Percentiles rank a stretch among this genome's conserved stretches.
phyloP scores from a whole-genome alignment of 1,140 invertebrate species.

The Drosophila prosaltans region DNA sequence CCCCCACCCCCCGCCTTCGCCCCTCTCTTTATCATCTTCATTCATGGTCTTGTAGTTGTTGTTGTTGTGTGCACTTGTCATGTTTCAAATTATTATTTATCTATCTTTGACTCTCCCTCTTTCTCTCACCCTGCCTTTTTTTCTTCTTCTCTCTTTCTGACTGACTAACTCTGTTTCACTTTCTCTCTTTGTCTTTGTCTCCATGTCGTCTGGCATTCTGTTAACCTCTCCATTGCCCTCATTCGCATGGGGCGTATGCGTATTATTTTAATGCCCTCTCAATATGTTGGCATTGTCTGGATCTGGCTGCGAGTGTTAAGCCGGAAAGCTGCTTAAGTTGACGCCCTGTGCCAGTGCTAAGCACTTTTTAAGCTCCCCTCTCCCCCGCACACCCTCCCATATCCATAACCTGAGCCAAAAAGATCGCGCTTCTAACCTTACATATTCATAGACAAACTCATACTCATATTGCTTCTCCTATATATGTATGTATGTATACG shows the following conservation, averaged over 20 bases:
- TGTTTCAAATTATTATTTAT: constrained; percentile 72
- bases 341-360: constrained; percentile 65
- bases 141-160: too few species aligned
- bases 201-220: neutral
- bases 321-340: constrained; percentile 72
- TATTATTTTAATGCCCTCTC: constrained; percentile 68
- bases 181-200: constrained; percentile 2
- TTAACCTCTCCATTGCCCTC: neutral
- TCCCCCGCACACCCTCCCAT: constrained; percentile 7
- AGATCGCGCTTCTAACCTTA: constrained; percentile 60
- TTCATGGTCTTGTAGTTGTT: constrained; percentile 12
- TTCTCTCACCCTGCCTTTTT: neutral
- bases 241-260: constrained; percentile 44
- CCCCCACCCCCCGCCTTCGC: too few species aligned
- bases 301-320: constrained; percentile 50
- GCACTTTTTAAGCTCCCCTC: constrained; percentile 62
- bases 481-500: constrained; percentile 16
- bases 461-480: neutral
- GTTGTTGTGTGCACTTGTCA: constrained; percentile 57
- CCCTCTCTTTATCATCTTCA: neutral
- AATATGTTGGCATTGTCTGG: constrained; percentile 65
- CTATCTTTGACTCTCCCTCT: constrained; percentile 41
- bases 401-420: constrained; percentile 39
- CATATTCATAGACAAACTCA: constrained; percentile 34
- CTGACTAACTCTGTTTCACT: neutral